These are phyloP conservation scores for Drosophila bocqueti DNA, from an alignment of 1,140 invertebrate genomes.

Conservation along the genomic window DNA sequence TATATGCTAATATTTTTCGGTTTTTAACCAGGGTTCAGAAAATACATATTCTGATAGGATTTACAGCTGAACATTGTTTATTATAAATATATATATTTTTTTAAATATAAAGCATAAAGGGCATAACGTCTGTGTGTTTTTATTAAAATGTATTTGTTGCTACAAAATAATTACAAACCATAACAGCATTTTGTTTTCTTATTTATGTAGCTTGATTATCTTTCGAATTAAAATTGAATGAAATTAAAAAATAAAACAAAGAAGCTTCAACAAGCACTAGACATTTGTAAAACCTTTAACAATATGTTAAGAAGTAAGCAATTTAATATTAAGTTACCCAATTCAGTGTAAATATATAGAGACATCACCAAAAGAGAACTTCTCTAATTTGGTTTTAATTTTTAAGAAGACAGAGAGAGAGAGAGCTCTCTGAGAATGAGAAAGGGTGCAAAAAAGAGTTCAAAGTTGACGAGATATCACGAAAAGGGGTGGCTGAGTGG, in stretches of 20 bases:
- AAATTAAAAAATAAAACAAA: not conserved
- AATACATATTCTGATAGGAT: not conserved
- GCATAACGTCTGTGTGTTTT: not conserved
- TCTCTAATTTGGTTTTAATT: not conserved
- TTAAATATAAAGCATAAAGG: not conserved
- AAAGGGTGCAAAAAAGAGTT: not conserved
- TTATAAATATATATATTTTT: too few species aligned
- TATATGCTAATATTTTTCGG: conserved; percentile 1
- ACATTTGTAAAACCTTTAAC: too few species aligned
- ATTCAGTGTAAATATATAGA: not conserved
- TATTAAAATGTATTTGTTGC: not conserved
- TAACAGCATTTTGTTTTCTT: not conserved
- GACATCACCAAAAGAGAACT: not conserved
- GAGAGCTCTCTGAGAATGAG: not conserved
- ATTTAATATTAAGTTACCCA: too few species aligned
- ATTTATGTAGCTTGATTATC: not conserved
- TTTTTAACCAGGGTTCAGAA: not conserved
- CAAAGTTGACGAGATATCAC: not conserved
- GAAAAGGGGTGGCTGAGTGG: not conserved
- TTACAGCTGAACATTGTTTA: not conserved
- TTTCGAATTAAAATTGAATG: too few species aligned
- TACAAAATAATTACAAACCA: not conserved
- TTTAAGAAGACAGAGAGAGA: not conserved
- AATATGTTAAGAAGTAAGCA: not conserved
- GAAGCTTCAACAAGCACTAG: too few species aligned